These are phyloP conservation scores for Tribolium madens DNA, from an alignment of 1,140 invertebrate genomes.

Conservation along the genomic window DNA sequence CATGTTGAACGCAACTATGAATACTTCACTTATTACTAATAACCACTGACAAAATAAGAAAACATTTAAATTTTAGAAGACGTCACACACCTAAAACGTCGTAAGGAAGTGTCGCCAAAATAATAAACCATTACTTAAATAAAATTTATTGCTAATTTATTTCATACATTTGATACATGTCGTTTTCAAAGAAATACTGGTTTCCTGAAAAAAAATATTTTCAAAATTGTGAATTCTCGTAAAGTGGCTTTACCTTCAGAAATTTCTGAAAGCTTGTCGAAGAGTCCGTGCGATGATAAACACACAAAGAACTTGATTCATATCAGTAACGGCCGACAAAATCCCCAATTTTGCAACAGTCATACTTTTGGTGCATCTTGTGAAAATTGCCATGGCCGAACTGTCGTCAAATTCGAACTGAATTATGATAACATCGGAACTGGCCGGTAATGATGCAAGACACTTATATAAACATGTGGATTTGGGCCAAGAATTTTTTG, in stretches of 20 bases:
- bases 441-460: constrained; percentile 5
- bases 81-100: neutral
- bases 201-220: neutral
- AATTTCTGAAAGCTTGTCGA: constrained; percentile 27
- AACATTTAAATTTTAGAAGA: neutral
- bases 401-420: constrained; percentile 8
- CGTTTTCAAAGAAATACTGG: neutral
- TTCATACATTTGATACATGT: neutral
- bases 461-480: constrained; percentile 12
- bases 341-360: constrained; percentile 24
- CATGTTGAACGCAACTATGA: neutral
- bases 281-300: constrained; percentile 38
- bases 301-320: constrained; percentile 43
- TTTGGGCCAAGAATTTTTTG: constrained; percentile 22
- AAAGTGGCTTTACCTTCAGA: constrained; percentile 1
- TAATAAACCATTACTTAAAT: neutral
- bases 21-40: neutral
- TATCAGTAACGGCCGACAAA: constrained; percentile 7
- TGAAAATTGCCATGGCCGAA: constrained; percentile 21
- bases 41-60: neutral
- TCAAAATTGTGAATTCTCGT: neutral
- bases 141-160: neutral
- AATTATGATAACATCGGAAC: neutral
- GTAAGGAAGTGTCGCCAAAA: neutral
- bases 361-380: constrained; percentile 11